Conservation (phyloP, 2,797 vertebrate species). For the Artibeus jamaicensis region DNA sequence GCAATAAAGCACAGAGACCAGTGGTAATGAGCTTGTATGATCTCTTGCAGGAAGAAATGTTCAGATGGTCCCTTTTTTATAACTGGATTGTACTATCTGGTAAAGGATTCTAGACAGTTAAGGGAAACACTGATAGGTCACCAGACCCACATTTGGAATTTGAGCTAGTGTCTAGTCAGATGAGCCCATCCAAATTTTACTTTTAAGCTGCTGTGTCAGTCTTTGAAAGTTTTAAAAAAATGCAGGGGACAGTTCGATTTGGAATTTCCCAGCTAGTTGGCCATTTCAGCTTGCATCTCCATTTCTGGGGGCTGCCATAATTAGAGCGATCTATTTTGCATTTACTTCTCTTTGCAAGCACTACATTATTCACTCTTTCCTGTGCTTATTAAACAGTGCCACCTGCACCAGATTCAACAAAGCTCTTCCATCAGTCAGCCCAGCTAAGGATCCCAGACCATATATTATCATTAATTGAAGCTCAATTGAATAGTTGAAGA, state of each 20-base stretch:
- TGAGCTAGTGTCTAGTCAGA: conserved; percentile 69
- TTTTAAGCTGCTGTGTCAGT: conserved; percentile 72
- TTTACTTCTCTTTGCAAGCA: conserved; percentile 85
- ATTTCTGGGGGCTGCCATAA: conserved; percentile 82
- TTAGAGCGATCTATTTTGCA: conserved; percentile 85
- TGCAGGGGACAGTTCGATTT: conserved; percentile 74
- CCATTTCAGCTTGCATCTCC: conserved; percentile 82
- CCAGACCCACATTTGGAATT: conserved; percentile 61
- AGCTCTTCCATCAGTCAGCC: conserved; percentile 83
- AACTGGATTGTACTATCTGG: conserved; percentile 46
- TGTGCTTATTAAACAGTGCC: conserved; percentile 87
- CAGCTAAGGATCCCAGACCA: conserved; percentile 82
- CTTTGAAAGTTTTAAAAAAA: conserved; percentile 65
- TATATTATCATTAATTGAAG: conserved; percentile 86
- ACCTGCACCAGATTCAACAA: conserved; percentile 87
- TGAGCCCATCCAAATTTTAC: conserved; percentile 66
- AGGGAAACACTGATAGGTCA: conserved; percentile 63
- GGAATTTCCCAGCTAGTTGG: conserved; percentile 79
- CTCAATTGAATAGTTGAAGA: conserved; percentile 83
- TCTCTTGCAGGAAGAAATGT: conserved; percentile 48
- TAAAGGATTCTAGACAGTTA: conserved; percentile 49
- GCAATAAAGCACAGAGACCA: conserved; percentile 49
- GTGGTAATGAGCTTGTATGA: conserved; percentile 31
- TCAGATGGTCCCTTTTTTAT: conserved; percentile 37
- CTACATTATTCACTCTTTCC: conserved; percentile 86